A percentile compares a stretch with the other conserved stretches of the same genome.
phyloP scores from a whole-genome alignment of 2,888 invertebrate species.

The Ephialtes manifestator region DNA sequence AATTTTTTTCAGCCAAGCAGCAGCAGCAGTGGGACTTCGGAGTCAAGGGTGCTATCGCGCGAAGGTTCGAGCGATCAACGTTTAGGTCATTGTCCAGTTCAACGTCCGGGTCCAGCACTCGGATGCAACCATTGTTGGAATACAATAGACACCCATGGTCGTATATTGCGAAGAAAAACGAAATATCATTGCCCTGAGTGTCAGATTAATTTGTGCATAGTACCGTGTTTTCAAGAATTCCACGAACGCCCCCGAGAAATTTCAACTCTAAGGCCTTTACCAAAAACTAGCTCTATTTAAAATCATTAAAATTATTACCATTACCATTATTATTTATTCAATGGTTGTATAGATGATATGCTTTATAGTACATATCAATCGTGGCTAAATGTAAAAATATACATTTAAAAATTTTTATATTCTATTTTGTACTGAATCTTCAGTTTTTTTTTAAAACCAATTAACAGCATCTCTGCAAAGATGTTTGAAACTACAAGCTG shows the following conservation, averaged over 20 bases:
- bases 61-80: slow-evolving; percentile 85
- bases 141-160: slow-evolving; percentile 93
- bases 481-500: neutral
- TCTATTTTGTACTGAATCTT: neutral
- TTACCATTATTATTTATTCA: slow-evolving; percentile 56
- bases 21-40: slow-evolving; percentile 46
- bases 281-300: slow-evolving; percentile 82
- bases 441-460: neutral
- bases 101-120: slow-evolving; percentile 93
- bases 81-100: slow-evolving; percentile 94
- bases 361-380: slow-evolving; percentile 63
- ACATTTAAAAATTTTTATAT: slow-evolving; percentile 48
- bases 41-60: slow-evolving; percentile 60
- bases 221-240: slow-evolving; percentile 95
- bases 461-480: neutral
- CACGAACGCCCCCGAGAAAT: slow-evolving; percentile 89
- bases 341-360: slow-evolving; percentile 58
- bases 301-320: slow-evolving; percentile 68
- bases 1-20: slow-evolving; percentile 56
- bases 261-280: slow-evolving; percentile 77
- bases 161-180: slow-evolving; percentile 94
- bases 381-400: slow-evolving; percentile 58
- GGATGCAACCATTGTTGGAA: slow-evolving; percentile 97
- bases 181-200: slow-evolving; percentile 97
- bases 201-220: slow-evolving; percentile 95